These are phyloP conservation scores for Luperina nickerlii DNA, from an alignment of 2,888 invertebrate genomes.

Conservation along the genomic window DNA sequence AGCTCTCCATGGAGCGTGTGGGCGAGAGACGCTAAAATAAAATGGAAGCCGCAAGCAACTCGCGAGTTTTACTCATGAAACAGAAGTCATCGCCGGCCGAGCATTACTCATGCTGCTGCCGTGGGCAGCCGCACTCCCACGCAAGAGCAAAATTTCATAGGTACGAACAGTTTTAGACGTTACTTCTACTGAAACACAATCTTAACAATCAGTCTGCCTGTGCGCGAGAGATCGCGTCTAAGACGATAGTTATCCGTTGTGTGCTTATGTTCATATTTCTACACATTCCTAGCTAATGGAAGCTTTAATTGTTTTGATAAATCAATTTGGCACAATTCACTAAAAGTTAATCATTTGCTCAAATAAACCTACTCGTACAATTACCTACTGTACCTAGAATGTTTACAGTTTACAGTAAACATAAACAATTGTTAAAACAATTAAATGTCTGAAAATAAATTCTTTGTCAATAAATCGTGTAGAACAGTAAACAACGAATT, in stretches of 20 bases:
- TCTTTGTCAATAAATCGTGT: conserved; percentile 41
- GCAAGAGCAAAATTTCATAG: conserved; percentile 88
- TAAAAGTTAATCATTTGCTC: conserved; percentile 3
- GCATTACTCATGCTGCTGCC: conserved; percentile 86
- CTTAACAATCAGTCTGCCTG: conserved; percentile 65
- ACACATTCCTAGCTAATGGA: conserved; percentile 18
- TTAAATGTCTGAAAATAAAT: conserved; percentile 33
- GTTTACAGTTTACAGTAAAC: conserved; percentile 33
- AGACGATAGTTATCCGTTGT: conserved; percentile 20
- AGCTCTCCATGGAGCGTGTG: conserved; percentile 79
- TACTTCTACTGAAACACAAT: conserved; percentile 71
- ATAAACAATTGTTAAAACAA: conserved; percentile 33
- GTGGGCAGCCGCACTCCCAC: conserved; percentile 84
- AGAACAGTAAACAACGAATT: conserved; percentile 48
- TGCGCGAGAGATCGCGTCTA: conserved; percentile 49
- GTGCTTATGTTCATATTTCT: conserved; percentile 9
- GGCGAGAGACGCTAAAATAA: conserved; percentile 87
- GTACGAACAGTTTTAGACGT: conserved; percentile 81
- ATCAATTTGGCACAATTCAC: conserved; percentile 25
- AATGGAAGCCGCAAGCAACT: conserved; percentile 77
- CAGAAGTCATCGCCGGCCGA: conserved; percentile 74
- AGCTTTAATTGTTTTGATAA: conserved; percentile 20
- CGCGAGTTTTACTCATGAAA: conserved; percentile 83
- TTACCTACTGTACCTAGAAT: neutral
- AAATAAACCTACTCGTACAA: neutral